Evolutionary conservation across 53 echinoderm and acorn worm species (phyloP).

Genomic region (Echinometra lucunter): DNA sequence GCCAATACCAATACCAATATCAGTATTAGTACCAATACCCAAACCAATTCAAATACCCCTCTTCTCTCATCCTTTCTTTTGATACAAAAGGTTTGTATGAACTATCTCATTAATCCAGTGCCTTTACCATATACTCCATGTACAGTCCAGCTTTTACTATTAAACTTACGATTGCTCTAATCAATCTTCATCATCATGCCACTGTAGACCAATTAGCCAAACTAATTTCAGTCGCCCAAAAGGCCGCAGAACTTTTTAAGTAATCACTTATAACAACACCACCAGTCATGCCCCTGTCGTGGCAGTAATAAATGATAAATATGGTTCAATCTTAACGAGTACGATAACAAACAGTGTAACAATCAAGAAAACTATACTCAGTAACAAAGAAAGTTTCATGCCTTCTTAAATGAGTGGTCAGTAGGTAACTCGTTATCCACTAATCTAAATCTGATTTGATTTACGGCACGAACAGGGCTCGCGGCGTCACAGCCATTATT

Average conservation of each 20-base stretch:
- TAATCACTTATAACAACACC: slow-evolving; percentile 6
- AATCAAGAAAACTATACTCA: not conserved
- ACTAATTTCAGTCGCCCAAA: not conserved
- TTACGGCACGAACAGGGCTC: not conserved
- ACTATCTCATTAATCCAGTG: no score
- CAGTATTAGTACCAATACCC: no score
- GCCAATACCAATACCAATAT: no score
- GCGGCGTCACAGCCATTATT: slow-evolving; percentile 15
- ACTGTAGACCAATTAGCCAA: not conserved
- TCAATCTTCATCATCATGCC: not conserved
- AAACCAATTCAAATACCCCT: no score
- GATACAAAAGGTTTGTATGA: no score
- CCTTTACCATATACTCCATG: no score
- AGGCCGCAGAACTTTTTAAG: not conserved
- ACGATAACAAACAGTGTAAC: slow-evolving; percentile 22
- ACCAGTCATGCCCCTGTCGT: slow-evolving; percentile 15
- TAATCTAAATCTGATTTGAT: slow-evolving; percentile 29
- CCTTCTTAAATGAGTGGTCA: slow-evolving; percentile 4
- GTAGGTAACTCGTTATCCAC: not conserved
- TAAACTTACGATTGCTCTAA: not conserved
- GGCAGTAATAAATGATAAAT: not conserved
- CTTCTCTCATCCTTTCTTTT: no score
- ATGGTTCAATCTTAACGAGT: not conserved
- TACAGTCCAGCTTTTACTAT: not conserved
- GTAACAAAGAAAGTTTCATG: slow-evolving; percentile 17